Percentiles rank a stretch among this genome's conserved stretches.
These are phyloP conservation scores for Pontoporia blainvillei DNA, from an alignment of 2,113 vertebrate species.

Conservation along the genomic window DNA sequence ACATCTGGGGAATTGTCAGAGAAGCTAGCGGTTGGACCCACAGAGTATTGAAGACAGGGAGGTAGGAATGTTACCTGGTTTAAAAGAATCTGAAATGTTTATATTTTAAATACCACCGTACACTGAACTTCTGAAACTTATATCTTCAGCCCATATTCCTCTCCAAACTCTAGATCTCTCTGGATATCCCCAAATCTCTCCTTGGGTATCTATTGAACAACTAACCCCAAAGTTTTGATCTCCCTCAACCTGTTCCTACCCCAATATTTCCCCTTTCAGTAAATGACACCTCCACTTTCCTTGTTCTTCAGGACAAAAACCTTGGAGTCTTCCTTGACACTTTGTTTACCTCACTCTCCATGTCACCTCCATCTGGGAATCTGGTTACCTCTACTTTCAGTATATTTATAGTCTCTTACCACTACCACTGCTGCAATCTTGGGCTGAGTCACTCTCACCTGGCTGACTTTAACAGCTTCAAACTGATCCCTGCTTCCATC, in stretches of 20 bases:
- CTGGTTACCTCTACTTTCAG: background rate
- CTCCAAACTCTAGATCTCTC: background rate
- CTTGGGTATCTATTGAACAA: background rate
- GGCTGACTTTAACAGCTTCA: background rate
- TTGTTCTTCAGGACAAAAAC: background rate
- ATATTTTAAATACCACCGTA: background rate
- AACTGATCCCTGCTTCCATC: background rate
- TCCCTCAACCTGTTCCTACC: background rate
- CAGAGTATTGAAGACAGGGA: background rate
- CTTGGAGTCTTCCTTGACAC: background rate
- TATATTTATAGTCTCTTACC: background rate
- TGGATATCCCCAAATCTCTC: background rate
- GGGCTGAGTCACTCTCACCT: background rate
- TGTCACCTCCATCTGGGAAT: background rate
- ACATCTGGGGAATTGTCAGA: background rate
- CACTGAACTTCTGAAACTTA: background rate
- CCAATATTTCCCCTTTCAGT: background rate
- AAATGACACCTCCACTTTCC: background rate
- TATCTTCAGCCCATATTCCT: background rate
- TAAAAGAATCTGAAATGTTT: background rate
- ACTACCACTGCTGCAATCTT: no score
- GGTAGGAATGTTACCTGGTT: background rate
- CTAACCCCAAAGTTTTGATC: background rate
- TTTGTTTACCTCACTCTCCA: background rate
- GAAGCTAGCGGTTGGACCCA: background rate